Conservation (phyloP, 2,797 vertebrate genomes). For the Arnoldichthys spilopterus region DNA sequence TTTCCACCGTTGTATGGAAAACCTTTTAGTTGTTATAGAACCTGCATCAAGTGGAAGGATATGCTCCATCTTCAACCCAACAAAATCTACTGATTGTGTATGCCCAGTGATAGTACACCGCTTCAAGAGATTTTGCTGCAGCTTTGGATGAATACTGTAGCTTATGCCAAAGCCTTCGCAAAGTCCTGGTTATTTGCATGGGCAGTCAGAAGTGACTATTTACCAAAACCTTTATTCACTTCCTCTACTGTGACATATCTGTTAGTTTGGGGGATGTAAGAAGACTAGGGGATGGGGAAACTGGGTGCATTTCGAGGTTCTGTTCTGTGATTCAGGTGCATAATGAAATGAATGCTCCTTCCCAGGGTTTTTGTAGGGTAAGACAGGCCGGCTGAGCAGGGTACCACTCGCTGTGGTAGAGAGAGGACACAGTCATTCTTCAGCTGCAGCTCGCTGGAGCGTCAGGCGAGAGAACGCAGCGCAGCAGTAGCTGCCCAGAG, state of each 20-base stretch:
- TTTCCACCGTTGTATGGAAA: neutral
- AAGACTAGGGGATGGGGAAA: neutral
- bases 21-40: no score
- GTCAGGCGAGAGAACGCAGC: slow-evolving; percentile 29
- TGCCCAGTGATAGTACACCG: no score
- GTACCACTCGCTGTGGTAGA: neutral
- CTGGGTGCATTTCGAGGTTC: neutral
- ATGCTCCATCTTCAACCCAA: no score
- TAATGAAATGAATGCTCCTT: neutral
- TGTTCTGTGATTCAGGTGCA: neutral
- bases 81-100: neutral
- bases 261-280: neutral
- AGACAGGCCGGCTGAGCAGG: slow-evolving; percentile 26
- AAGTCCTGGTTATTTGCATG: neutral
- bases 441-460: slow-evolving; percentile 43
- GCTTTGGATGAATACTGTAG: neutral
- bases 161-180: neutral
- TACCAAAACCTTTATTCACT: slow-evolving; percentile 10
- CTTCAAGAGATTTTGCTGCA: neutral
- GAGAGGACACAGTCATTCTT: slow-evolving; percentile 37
- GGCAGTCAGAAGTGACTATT: neutral
- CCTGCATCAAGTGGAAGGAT: no score
- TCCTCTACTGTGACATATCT: slow-evolving; percentile 15
- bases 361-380: slow-evolving; percentile 40
- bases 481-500: slow-evolving; percentile 72